Base-by-base conservation (phyloP, 2,888 invertebrate genomes). In the Conomelus anceps region DNA sequence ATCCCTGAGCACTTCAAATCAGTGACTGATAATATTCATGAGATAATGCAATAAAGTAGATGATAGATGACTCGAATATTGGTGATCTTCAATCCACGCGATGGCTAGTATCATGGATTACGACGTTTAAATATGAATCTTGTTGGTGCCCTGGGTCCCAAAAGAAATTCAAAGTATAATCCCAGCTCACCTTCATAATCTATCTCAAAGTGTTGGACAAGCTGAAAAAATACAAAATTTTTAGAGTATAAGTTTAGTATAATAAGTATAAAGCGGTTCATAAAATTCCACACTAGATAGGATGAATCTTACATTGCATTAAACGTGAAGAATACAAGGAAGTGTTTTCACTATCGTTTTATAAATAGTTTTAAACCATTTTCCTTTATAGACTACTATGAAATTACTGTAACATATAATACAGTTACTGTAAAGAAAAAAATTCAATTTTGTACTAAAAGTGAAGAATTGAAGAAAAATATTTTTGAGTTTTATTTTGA, bases 111-210 rank as follows among this genome's bases (percentile, higher is more conserved):
- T 34, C 1, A 63, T 6, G 63, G 4, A n/a, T 63, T n/a, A 13
- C 90, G 88, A 85, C 94, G 94, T 85, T 92, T 92, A 90, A 97
- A 95, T 89, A 94, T 94, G 91, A 98, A 94, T 13, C 95, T 94
- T 20, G 97, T 95, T 22, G 97, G 96, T 11, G 96, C 95, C 93
- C 96, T 96, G 1, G 98, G 97, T 6, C 96, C 95, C 90, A 98
- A 93, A 88, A 98, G 94, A 93, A 97, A 98, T 93, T 97, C 97
- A 92, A 97, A 98, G 92, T 96, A 96, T 29, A 97, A 93, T 92
- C 96, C 95, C 91, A 98, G 93, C 86, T 96, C 95, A 20, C 96
- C 95, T 85, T 95, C 94, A 91, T 95, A 96, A 89, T 95, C 95
- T 24, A 98, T 95, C 89, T 96, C 94, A 93, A 97, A 98, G 92